Percentiles rank a stretch among this genome's conserved stretches.
Evolutionary conservation across 2,888 invertebrate species (phyloP).

Genomic region (Timema cristinae): DNA sequence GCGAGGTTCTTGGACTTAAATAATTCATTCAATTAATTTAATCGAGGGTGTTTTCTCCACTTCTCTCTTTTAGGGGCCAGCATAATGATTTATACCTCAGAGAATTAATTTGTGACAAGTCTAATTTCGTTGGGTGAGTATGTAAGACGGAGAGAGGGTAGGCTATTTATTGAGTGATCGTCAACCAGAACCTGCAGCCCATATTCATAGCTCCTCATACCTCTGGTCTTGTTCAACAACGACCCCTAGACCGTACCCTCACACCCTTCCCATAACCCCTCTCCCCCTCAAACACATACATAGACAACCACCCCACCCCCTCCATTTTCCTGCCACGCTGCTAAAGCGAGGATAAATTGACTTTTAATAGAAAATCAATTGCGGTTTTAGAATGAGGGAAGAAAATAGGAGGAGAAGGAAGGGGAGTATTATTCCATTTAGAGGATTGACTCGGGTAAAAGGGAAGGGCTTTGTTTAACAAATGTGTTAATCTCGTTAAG

Average conservation of each 20-base stretch:
- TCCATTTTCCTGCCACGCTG: not conserved
- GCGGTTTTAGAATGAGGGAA: not conserved
- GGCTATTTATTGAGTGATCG: not conserved
- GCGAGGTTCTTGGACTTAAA: conserved; percentile 19
- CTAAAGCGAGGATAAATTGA: conserved; percentile 28
- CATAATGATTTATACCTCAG: conserved; percentile 11
- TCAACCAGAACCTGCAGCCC: not conserved
- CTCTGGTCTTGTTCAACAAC: not conserved
- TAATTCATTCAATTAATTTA: conserved; percentile 31
- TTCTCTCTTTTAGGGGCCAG: not conserved
- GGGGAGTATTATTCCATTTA: conserved; percentile 16
- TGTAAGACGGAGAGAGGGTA: not conserved
- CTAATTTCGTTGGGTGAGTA: no score
- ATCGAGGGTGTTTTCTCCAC: conserved; percentile 23
- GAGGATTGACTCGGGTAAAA: conserved; percentile 18
- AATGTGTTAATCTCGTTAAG: conserved; percentile 22
- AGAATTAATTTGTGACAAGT: conserved; percentile 15
- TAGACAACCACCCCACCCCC: not conserved
- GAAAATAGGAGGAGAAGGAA: not conserved
- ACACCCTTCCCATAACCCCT: not conserved
- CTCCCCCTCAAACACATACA: not conserved
- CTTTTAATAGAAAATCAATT: conserved; percentile 34
- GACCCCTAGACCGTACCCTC: not conserved
- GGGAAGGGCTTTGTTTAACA: conserved; percentile 19
- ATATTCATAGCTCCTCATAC: not conserved